A percentile compares a stretch with the other conserved stretches of the same genome.
phyloP scores from a whole-genome alignment of 2,113 vertebrate species.

The Nettapus auritus region DNA sequence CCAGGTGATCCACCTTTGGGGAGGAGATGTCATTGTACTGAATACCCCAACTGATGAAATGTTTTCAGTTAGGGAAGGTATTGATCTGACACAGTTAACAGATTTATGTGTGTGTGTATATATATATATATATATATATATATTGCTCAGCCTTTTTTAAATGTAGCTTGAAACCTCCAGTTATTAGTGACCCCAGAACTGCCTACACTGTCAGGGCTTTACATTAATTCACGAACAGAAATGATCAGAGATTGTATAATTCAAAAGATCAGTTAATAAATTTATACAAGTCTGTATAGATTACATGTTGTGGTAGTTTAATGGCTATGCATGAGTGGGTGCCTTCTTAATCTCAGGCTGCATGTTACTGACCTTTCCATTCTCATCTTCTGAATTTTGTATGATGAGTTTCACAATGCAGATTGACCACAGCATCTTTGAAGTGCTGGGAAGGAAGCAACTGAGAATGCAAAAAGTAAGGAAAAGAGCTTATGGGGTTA shows the following conservation, averaged over 20 bases:
- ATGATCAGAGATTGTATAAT: background rate
- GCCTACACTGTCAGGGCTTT: background rate
- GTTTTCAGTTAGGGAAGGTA: background rate
- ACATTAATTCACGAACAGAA: background rate
- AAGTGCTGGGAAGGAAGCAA: rapidly evolving
- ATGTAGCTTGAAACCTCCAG: background rate
- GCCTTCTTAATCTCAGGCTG: background rate
- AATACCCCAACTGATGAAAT: background rate
- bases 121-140: background rate
- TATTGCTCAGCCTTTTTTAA: background rate
- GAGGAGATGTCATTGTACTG: background rate
- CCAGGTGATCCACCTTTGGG: background rate
- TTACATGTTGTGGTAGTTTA: background rate
- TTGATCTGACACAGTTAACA: background rate
- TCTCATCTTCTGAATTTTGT: background rate
- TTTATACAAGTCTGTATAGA: background rate
- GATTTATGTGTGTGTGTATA: background rate
- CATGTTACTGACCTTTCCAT: background rate
- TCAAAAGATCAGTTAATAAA: background rate
- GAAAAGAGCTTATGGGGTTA: background rate
- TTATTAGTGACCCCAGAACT: background rate
- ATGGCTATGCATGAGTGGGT: background rate
- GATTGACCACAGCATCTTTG: background rate
- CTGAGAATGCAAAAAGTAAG: background rate
- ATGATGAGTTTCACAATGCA: background rate